phyloP scores from a whole-genome alignment of 2,888 invertebrate genomes.

The Lepas anatifera region DNA sequence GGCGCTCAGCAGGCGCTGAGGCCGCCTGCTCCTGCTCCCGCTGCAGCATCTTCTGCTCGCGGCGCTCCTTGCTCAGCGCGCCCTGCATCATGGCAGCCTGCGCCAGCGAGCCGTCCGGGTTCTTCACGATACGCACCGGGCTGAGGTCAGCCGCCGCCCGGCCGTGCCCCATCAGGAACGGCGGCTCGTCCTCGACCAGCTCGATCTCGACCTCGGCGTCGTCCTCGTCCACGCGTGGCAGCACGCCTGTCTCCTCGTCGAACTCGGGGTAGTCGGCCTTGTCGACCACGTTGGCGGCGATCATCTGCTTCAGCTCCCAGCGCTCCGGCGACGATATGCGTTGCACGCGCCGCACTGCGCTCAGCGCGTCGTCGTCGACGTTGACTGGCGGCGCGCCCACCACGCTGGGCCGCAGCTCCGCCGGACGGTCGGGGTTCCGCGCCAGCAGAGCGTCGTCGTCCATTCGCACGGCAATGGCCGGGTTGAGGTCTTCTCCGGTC shows the following conservation, averaged over 20 bases:
- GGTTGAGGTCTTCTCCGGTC: constrained; percentile 88
- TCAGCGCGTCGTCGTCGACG: constrained; percentile 64
- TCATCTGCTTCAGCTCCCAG: constrained; percentile 97
- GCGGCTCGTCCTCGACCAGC: constrained; percentile 95
- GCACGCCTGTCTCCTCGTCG: constrained; percentile 80
- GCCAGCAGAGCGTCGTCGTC: constrained; percentile 49
- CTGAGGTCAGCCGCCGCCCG: constrained; percentile 81
- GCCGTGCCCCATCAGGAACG: constrained; percentile 71
- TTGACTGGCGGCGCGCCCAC: constrained; percentile 32
- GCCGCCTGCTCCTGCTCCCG: constrained; percentile 66
- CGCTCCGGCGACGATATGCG: constrained; percentile 86
- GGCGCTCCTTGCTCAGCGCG: constrained; percentile 88
- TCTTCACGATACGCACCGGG: constrained; percentile 89
- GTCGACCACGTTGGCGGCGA: constrained; percentile 80
- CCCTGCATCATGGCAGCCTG: constrained; percentile 99
- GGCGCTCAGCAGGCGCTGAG: constrained; percentile 44
- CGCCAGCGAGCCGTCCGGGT: constrained; percentile 96
- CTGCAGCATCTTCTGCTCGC: constrained; percentile 93
- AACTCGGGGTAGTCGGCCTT: constrained; percentile 92
- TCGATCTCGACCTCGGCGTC: constrained; percentile 97
- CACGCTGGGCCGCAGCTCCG: constrained; percentile 40
- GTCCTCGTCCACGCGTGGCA: constrained; percentile 37
- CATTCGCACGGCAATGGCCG: constrained; percentile 37
- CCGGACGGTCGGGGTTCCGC: constrained; percentile 86
- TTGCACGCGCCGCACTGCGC: constrained; percentile 61